Evolutionary conservation across 2,888 invertebrate genomes (phyloP), one percentile per base, ranked within the genome.

Genomic region (Netelia virgata): DNA sequence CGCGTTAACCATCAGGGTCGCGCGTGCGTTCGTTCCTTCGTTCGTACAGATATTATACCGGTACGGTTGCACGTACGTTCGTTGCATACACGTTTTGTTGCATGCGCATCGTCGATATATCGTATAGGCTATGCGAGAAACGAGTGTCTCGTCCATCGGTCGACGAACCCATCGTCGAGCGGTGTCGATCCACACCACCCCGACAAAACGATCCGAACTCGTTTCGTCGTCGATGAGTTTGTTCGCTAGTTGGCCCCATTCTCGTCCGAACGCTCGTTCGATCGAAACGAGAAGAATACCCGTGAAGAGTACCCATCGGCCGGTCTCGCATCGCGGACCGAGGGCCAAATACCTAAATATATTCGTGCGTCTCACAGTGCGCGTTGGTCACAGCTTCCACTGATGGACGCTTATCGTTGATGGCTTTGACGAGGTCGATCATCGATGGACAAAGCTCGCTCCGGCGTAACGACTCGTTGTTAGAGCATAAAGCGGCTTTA

Each of bases 401-500:
- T 64, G 57, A 92, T 92, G 92, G 92, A 91, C 91, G 90, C 90
- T 92, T 92, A 92, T 91, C 90, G 91, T 89, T 87, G 87, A 89
- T 88, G 84, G 85, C 79, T 76, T 66, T 66, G 78, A 82, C 89
- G 90, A 91, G 89, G 76, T 82, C 85, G 85, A 89, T 86, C 83
- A 92, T 93, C 92, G 91, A 86, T 88, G 87, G 87, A 92, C 92
- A 92, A 93, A 92, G 91, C 88, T 82, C 64, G 77, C 86, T 90
- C 86, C 18, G 57, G 89, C 91, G 90, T 89, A 87, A 89, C 86
- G 85, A 87, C 90, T 92, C 88, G 89, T 92, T 92, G 89, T 90
- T 88, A 75, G 82, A 82, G 61, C 61, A 85, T 85, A 72, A 77
- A 82, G 75, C 79, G 79, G 66, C 43, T 79, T 82, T 82, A 75